phyloP scores from a whole-genome alignment of 2,113 vertebrate species.

The Pseudolaguvia tuberculata region DNA sequence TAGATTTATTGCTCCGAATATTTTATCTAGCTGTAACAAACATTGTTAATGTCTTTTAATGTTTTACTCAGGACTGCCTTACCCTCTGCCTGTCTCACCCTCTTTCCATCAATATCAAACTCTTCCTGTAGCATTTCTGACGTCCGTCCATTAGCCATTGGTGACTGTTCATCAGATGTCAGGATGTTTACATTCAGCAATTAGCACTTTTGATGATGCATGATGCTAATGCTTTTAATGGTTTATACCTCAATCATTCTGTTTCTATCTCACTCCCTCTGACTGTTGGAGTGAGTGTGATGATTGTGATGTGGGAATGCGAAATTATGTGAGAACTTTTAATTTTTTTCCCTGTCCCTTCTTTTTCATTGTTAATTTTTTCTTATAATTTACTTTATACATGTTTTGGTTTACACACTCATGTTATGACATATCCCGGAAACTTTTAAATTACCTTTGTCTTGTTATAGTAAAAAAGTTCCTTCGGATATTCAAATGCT shows the following conservation, averaged over 20 bases:
- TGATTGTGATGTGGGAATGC: too few relatives aligned
- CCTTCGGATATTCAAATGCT: too few relatives aligned
- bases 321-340: too few relatives aligned
- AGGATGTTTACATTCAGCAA: constrained; percentile 44
- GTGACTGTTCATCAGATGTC: constrained; percentile 42
- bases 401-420: too few relatives aligned
- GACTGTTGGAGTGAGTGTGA: too few relatives aligned
- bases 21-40: constrained; percentile 48
- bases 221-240: too few relatives aligned
- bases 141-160: constrained; percentile 37
- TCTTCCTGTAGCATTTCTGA: constrained; percentile 38
- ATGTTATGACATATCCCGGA: too few relatives aligned
- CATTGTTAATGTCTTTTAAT: constrained; percentile 8
- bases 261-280: background rate
- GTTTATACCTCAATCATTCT: background rate
- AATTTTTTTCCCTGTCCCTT: background rate
- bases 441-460: too few relatives aligned
- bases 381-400: background rate
- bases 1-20: constrained; percentile 43
- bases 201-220: constrained; percentile 47
- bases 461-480: too few relatives aligned
- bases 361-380: background rate
- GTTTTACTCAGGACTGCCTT: background rate
- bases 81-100: background rate
- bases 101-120: constrained; percentile 6